Base-by-base conservation (phyloP, 2,888 invertebrate species). In the Pristionchus exspectatus region DNA sequence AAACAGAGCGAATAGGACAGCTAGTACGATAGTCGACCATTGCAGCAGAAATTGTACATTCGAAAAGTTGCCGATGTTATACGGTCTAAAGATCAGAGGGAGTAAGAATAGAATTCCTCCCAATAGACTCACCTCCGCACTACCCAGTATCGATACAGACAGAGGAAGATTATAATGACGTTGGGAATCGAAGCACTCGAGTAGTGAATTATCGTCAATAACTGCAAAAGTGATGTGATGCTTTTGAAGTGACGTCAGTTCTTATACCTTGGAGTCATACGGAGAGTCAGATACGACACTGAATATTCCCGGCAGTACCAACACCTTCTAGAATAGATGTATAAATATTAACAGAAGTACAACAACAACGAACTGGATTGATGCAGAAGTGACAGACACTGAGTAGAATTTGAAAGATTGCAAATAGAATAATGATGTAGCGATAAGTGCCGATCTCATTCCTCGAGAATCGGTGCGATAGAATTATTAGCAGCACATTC, bases 101-200 rank as follows among this genome's bases (percentile, higher is more conserved):
- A 4, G 18, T 56, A 14, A 56, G 44, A 56, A 21, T 21, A 56
- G 56, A 1, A 33, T 72, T 18, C 72, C 16, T 33, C 16, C n/a
- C 1, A 12, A 74, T 24, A 38, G 44, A 38, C 74, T 38, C 38
- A 24, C 74, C 74, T 74, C 30, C 74, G 33, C 30, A 74, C 74
- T 24, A 74, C 38, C 74, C 74, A 74, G 9, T 74, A 74, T 24
- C 74, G 74, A 33, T 74, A 74, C 21, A 74, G 74, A 38, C 33
- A 21, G 0, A 44, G 74, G 10, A 30, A 74, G 21, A 74, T 74
- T 5, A 74, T 74, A 1, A 74, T 18, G 30, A 38, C 38, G 74
- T 38, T 21, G 21, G 74, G 38, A 21, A 74, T 74, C 0, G 5
- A 14, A 2, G 24, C 14, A 38, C 38, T 38, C 38, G 38, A 38